Percentiles rank a stretch among this genome's conserved stretches.
phyloP scores from a whole-genome alignment of 2,113 vertebrate species.

The Osmerus eperlanus region DNA sequence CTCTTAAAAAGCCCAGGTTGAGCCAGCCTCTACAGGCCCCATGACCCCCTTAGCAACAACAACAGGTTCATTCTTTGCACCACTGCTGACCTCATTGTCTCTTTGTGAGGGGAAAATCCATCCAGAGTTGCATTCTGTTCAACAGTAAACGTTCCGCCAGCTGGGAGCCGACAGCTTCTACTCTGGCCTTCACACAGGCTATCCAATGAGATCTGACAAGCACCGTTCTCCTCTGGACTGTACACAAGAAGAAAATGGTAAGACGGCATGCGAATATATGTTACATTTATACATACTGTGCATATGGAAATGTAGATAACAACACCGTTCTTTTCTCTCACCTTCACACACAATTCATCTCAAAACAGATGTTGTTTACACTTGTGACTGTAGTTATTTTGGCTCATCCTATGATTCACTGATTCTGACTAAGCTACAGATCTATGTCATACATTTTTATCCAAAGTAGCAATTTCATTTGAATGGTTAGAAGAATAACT shows the following conservation, averaged over 20 bases:
- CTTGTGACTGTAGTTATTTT: background rate
- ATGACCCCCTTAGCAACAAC: constrained; percentile 64
- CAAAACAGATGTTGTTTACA: constrained; percentile 27
- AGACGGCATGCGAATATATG: constrained; percentile 25
- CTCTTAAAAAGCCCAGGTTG: constrained; percentile 66
- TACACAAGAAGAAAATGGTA: constrained; percentile 63
- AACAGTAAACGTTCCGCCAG: constrained; percentile 49
- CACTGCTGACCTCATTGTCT: constrained; percentile 78
- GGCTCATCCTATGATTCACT: no score
- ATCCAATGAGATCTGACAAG: constrained; percentile 52
- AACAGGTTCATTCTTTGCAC: constrained; percentile 74
- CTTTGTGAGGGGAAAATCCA: constrained; percentile 73
- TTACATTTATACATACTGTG: background rate
- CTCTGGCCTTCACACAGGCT: constrained; percentile 31
- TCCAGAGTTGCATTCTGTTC: constrained; percentile 75
- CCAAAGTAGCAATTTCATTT: no score
- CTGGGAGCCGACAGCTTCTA: constrained; percentile 41
- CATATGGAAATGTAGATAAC: background rate
- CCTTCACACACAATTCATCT: background rate
- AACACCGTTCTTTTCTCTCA: constrained; percentile 8
- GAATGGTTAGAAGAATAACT: no score
- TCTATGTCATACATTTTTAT: background rate
- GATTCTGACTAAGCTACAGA: no score
- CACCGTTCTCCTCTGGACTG: constrained; percentile 20
- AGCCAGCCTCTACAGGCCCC: constrained; percentile 62